phyloP scores from a whole-genome alignment of 2,888 invertebrate genomes.

The Luperina nickerlii region DNA sequence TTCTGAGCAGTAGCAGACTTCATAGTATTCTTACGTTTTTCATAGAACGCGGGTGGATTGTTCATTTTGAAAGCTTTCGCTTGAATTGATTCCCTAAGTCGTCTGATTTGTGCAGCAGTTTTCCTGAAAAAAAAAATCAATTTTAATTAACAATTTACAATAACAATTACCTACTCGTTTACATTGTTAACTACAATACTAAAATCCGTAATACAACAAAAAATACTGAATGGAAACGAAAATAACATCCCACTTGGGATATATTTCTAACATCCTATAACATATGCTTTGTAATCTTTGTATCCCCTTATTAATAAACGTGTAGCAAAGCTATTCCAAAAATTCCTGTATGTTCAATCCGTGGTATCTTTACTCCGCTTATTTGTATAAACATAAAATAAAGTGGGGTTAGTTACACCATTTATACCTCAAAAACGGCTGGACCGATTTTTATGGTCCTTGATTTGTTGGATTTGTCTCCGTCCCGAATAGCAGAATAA shows the following conservation, averaged over 20 bases:
- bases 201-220: background rate
- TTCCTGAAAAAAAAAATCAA: conserved; percentile 86
- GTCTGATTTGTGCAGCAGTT: conserved; percentile 92
- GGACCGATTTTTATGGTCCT: too few relatives aligned
- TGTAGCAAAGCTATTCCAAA: background rate
- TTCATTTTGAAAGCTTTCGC: conserved; percentile 92
- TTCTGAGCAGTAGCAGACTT: conserved; percentile 76
- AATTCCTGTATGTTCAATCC: background rate
- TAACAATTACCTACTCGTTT: background rate
- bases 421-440: too few relatives aligned
- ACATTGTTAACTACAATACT: background rate
- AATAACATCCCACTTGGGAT: background rate
- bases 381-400: too few relatives aligned
- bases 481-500: too few relatives aligned
- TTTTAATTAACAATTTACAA: background rate
- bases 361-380: background rate
- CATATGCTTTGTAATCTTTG: background rate
- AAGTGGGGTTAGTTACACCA: too few relatives aligned
- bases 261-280: background rate
- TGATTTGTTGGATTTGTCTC: too few relatives aligned
- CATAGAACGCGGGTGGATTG: conserved; percentile 89
- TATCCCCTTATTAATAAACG: background rate
- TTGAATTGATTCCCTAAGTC: conserved; percentile 92
- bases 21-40: conserved; percentile 81
- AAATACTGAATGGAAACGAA: background rate